Base-by-base conservation (phyloP, 2,888 invertebrate genomes). In the Notocelia uddmanniana region DNA sequence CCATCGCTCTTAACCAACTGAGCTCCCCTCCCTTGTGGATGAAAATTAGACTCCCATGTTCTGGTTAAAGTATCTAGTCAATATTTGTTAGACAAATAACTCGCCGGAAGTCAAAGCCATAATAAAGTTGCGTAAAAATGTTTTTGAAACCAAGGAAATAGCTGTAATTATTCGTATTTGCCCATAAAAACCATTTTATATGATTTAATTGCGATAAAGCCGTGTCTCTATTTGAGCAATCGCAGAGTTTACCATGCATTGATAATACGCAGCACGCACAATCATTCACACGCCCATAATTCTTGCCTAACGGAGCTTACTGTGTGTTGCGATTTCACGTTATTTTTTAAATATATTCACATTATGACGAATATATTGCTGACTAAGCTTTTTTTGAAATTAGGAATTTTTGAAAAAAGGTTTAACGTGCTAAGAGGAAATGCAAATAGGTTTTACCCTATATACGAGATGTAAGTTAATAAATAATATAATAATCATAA, bases 101-200 rank as follows among this genome's bases (percentile, higher is more conserved):
- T 54, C 21, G 15, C 34, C 31, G 63, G 63, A 64, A 64, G 21
- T 50, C 31, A 50, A 21, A 54, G n/a, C 34, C n/a, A 52, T 52
- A 21, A 55, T 52, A 21, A 19, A 34, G n/a, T 64, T 64, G 34
- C 34, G 63, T 37, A 19, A 64, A 64, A 37, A 21, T 52, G 34
- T 52, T 34, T 23, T 37, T 52, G 52, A 15, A 23, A 37, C 37
- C n/a, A 23, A 54, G n/a, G 23, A 37, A 64, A 64, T 54, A 5
- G 19, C 37, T 37, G 37, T 54, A 37, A 64, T 52, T 63, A 57
- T 50, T 18, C 34, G 23, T 45, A 18, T 64, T 58, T 70, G 26
- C 58, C 41, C 58, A 64, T 70, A 41, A 54, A 34, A 9, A 18
- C 9, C n/a, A 34, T 63, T 34, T 52, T 21, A 21, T 54, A 19